A percentile compares a stretch with the other conserved stretches of the same genome.
phyloP scores from a whole-genome alignment of 1,140 invertebrate species.

The Amphibalanus amphitrite region DNA sequence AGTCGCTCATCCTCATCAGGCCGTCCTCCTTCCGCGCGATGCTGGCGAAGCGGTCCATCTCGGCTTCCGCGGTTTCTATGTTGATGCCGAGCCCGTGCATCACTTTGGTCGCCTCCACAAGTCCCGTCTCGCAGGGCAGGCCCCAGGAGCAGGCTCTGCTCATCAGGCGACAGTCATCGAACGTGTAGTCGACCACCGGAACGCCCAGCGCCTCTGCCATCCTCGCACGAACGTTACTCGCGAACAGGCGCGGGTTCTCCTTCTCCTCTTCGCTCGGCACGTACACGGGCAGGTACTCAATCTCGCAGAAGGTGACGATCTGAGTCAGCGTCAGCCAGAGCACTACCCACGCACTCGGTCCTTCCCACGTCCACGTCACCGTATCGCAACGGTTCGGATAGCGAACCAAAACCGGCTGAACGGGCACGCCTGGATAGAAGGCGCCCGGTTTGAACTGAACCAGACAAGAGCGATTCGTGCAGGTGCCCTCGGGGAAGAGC shows the following conservation, averaged over 20 bases:
- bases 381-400: constrained; percentile 85
- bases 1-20: constrained; percentile 38
- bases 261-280: constrained; percentile 69
- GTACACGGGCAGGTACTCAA: constrained; percentile 89
- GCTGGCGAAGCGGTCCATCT: no score
- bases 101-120: constrained; percentile 56
- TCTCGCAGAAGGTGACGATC: constrained; percentile 73
- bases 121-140: constrained; percentile 47
- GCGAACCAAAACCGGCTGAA: constrained; percentile 80
- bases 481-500: constrained; percentile 91
- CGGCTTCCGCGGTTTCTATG: no score
- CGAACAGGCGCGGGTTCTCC: constrained; percentile 71
- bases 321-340: constrained; percentile 81
- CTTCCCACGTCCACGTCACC: constrained; percentile 94
- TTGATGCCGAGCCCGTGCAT: no score
- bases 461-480: constrained; percentile 78
- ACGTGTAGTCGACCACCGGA: constrained; percentile 31
- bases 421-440: constrained; percentile 74
- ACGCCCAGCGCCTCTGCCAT: constrained; percentile 49
- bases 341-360: constrained; percentile 76
- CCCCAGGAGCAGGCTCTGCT: constrained; percentile 59
- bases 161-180: constrained; percentile 76
- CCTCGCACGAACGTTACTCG: constrained; percentile 67
- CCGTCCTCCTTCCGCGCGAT: constrained; percentile 21
- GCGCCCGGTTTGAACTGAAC: constrained; percentile 91